Conservation (phyloP, 2,797 vertebrate genomes). For the Ptychadena robeensis region DNA sequence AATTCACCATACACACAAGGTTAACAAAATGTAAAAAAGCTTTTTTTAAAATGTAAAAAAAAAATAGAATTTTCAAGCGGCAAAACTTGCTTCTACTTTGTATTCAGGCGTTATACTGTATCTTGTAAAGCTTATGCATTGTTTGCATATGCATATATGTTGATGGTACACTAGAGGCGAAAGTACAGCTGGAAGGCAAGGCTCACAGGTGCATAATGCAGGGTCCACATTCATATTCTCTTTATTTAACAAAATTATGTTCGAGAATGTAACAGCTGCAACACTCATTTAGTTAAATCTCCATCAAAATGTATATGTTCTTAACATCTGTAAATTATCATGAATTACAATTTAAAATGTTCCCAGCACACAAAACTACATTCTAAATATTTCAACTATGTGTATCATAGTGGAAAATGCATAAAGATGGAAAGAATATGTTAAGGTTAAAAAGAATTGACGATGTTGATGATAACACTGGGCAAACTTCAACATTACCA, state of each 20-base stretch:
- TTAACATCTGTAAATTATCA: conserved; percentile 23
- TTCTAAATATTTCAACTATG: not conserved
- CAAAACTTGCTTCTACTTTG: not conserved
- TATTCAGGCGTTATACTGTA: not conserved
- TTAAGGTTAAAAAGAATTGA: not conserved
- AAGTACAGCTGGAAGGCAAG: conserved; percentile 5
- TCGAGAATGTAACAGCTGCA: not conserved
- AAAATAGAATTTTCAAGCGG: not conserved
- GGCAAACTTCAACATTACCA: not conserved
- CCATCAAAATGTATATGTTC: not conserved
- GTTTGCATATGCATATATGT: conserved; percentile 6
- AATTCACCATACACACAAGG: too few species aligned
- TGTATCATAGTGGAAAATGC: not conserved
- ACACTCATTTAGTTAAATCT: not conserved
- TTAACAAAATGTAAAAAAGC: too few species aligned
- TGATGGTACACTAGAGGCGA: not conserved
- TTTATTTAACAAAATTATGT: not conserved
- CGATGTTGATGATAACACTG: not conserved
- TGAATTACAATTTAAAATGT: conserved; percentile 8
- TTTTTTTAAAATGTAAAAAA: not conserved
- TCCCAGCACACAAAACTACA: not conserved
- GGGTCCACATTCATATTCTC: not conserved
- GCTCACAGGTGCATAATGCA: conserved; percentile 7
- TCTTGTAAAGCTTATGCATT: not conserved
- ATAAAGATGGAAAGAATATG: not conserved